A percentile compares a stretch with the other conserved stretches of the same genome.
Conservation (phyloP, 1,140 invertebrate genomes). For the Chironomus striatipennis region DNA sequence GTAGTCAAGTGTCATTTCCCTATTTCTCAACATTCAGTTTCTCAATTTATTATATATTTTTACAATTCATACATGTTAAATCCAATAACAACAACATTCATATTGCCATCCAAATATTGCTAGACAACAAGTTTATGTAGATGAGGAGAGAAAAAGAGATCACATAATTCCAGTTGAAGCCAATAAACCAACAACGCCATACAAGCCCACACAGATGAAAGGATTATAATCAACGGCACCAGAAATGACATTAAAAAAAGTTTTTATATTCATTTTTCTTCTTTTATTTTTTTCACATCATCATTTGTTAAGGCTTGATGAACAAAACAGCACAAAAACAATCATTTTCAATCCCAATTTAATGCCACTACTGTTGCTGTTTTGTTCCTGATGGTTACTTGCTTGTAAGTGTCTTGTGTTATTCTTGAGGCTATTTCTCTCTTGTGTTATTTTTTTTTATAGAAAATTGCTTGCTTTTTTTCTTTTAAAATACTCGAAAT, state of each 20-base stretch:
- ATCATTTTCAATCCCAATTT: not conserved
- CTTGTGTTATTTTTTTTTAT: not conserved
- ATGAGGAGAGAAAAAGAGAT: not conserved
- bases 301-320: not conserved
- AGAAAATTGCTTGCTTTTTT: not conserved
- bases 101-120: not conserved
- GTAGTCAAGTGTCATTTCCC: slow-evolving; percentile 4
- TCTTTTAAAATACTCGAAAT: no score
- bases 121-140: slow-evolving; percentile 8
- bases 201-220: not conserved
- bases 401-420: not conserved
- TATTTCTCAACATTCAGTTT: not conserved
- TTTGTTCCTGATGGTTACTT: not conserved
- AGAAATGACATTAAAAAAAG: slow-evolving; percentile 16
- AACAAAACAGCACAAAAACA: not conserved
- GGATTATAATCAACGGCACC: slow-evolving; percentile 14
- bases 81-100: not conserved
- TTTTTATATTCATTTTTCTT: not conserved
- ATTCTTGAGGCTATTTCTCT: not conserved
- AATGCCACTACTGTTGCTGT: not conserved
- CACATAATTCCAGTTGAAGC: slow-evolving; percentile 4
- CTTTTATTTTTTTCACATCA: not conserved
- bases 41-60: not conserved
- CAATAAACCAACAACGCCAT: not conserved
- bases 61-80: not conserved